Base-by-base conservation (phyloP, 1,140 invertebrate genomes). In the Muscidifurax raptorellus region DNA sequence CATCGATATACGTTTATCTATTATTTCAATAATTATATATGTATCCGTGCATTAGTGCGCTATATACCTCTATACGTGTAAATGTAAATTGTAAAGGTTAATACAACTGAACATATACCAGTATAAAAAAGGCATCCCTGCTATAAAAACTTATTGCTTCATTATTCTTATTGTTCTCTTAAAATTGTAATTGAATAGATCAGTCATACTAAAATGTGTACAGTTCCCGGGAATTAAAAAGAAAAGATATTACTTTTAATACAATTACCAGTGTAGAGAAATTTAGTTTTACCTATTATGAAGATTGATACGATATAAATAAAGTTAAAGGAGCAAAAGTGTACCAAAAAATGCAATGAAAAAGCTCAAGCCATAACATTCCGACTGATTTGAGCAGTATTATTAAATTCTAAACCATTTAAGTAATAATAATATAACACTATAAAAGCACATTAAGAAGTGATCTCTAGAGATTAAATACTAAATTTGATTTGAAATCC, bases 1-100 rank as follows among this genome's bases (percentile, higher is more conserved):
- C n/a, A 30, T 82, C 40, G 12, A 40, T 82, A 82, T 74, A 74
- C 10, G 18, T 82, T 74, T 74, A 52, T 74, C 47, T 87, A 44
- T 86, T 86, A 86, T 74, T 25, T 69, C 52, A 44, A 69, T n/a
- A 84, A 80, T 84, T 86, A 82, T 85, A 85, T 81, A 83, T 87
- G 78, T 84, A 86, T 86, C 79, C 86, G 71, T 77, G 87, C 86
- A 59, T 79, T 59, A 79, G 71, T 72, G 83, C 83, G 86, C 66
- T 86, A 76, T 81, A 66, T 83, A 86, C 71, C 82, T 85, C 4
- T 18, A 69, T 47, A 66, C 2, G 59, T 79, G 28, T 79, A 36
- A 13, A 30, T 67, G 59, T 67, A 71, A 47, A 25, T 32, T 27
- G 6, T 71, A 72, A 69, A 81, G 7, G 25, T 22, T n/a, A 67